Percentiles rank a stretch among this genome's conserved stretches.
Evolutionary conservation across 2,113 vertebrate species (phyloP).

Genomic region (Pedionomus torquatus): DNA sequence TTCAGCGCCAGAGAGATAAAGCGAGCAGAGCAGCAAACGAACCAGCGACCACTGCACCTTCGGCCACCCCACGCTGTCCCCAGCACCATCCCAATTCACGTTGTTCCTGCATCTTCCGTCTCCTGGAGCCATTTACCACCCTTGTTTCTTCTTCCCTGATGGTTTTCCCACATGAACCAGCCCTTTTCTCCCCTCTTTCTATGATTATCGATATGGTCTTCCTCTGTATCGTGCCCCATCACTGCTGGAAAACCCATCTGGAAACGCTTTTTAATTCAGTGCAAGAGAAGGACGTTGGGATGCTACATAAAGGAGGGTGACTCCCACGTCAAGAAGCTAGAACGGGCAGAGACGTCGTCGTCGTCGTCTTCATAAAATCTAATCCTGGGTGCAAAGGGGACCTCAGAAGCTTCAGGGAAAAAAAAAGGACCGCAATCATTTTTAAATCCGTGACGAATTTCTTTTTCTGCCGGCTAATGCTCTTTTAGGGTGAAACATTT

Average conservation of each 20-base stretch:
- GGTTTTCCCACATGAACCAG: not conserved
- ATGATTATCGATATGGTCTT: not conserved
- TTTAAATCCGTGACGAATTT: constrained; percentile 17
- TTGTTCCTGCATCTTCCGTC: not conserved
- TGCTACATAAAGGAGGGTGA: not conserved
- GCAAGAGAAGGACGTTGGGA: not conserved
- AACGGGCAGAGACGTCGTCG: not conserved
- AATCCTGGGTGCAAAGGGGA: not conserved
- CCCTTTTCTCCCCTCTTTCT: not conserved
- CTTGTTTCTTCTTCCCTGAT: not conserved
- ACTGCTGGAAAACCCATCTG: not conserved
- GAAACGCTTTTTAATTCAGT: not conserved
- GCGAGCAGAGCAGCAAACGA: not conserved
- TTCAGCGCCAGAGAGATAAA: not conserved
- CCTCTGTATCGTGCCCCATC: not conserved
- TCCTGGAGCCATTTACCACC: not conserved
- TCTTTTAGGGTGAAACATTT: not conserved
- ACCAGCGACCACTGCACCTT: not conserved
- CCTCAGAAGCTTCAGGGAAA: not conserved
- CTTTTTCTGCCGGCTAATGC: not conserved
- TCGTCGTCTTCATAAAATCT: not conserved
- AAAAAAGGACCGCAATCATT: not conserved
- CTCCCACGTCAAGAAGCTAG: not conserved
- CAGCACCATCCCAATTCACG: not conserved
- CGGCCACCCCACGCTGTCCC: not conserved